Evolutionary conservation across 2,113 vertebrate genomes (phyloP), one percentile per base, ranked within the genome.

Genomic region (Archocentrus centrarchus): DNA sequence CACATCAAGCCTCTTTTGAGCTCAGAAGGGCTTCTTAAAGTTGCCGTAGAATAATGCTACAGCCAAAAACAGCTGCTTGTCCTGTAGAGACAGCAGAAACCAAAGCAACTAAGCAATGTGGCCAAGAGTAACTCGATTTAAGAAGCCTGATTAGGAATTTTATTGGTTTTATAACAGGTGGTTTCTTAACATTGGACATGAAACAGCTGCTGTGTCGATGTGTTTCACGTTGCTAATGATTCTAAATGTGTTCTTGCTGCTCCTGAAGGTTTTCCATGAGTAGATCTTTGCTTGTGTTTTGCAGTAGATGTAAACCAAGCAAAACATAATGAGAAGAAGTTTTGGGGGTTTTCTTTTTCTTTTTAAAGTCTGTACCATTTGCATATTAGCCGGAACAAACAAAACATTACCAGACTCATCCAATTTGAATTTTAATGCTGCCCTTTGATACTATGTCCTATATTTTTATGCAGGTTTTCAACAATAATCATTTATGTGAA

Each of bases 251-350:
- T 84, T 84, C 75, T 88, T 80, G 10, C 70, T 41, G 79, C 80
- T 89, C 32, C 66, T 83, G 68, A 82, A 84, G 75, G 63, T 77
- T 87, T 81, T 79, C 17, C 44, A 59, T 14, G 10, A 32, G 59
- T 81, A 79, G 83, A 50, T 81, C 27, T 59, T 35, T 79, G 63
- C 78, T n/a, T 61, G 57, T 61, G 59, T 77, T 87, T 90, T 8
- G 4, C 83, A 27, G 80, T 80, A 64, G 86, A 85, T 88, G 79
- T 92, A 88, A 89, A 90, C 86, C 80, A 93, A 93, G 87, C 90
- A 84, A 88, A 91, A 84, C 80, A 84, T 93, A 92, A 94, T 92
- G 90, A 94, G 87, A 90, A 58, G 80, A 87, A 83, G 32, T 75
- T 61, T 76, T 39, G 9, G 9, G 37, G 8, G 2, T 39, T 63